Evolutionary conservation across 2,888 invertebrate genomes (phyloP).

Genomic region (Hypsopygia costalis): DNA sequence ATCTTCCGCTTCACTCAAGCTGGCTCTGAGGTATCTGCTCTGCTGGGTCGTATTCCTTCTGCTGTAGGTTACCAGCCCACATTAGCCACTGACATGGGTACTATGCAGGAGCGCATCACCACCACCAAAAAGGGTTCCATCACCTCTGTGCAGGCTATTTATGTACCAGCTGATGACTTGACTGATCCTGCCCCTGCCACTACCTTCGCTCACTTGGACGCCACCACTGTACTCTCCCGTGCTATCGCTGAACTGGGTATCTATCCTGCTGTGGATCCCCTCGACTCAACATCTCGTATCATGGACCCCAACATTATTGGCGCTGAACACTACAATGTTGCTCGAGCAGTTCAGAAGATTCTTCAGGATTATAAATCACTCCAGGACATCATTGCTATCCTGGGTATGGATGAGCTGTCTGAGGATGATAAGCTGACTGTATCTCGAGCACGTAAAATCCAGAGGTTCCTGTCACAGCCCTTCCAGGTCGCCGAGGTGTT

Average conservation of each 20-base stretch:
- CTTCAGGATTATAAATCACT: conserved; percentile 90
- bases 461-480: conserved; percentile 96
- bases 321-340: conserved; percentile 92
- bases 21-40: conserved; percentile 93
- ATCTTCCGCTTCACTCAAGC: conserved; percentile 97
- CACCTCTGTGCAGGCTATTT: conserved; percentile 97
- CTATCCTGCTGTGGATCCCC: conserved; percentile 97
- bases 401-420: conserved; percentile 92
- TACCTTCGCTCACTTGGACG: conserved; percentile 97
- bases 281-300: conserved; percentile 96
- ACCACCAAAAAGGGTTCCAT: conserved; percentile 97
- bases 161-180: conserved; percentile 97
- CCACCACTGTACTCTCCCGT: conserved; percentile 95
- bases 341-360: conserved; percentile 95
- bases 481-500: conserved; percentile 97
- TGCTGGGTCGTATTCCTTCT: conserved; percentile 97
- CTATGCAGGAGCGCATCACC: conserved; percentile 98
- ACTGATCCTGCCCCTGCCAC: conserved; percentile 98
- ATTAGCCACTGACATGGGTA: conserved; percentile 97
- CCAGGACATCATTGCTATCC: conserved; percentile 94
- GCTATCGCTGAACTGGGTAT: conserved; percentile 96
- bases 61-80: conserved; percentile 99
- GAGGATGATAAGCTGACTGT: conserved; percentile 97
- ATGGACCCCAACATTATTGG: conserved; percentile 97
- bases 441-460: conserved; percentile 96